These are phyloP conservation scores for Rhynchopsitta pachyrhyncha DNA, from an alignment of 2,113 vertebrate species.

Conservation along the genomic window DNA sequence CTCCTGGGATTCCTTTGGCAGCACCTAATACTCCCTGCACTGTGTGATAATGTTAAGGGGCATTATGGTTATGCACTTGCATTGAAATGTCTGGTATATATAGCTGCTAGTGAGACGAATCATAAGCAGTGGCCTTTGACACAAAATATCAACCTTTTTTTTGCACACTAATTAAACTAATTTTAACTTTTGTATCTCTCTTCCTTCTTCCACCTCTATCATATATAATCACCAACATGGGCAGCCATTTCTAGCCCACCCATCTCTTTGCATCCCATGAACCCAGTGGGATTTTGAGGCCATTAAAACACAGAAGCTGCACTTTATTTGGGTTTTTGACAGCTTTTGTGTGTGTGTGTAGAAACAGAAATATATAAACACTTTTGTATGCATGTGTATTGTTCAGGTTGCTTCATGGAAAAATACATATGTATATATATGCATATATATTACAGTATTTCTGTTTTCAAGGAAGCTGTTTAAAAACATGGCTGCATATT, in stretches of 20 bases:
- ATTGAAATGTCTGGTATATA: not conserved
- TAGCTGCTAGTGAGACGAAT: not conserved
- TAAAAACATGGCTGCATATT: not conserved
- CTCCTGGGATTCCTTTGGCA: not conserved
- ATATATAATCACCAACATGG: not conserved
- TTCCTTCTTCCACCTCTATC: not conserved
- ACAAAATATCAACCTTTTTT: not conserved
- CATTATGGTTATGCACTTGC: not conserved
- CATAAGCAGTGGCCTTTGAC: not conserved
- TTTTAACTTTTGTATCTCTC: not conserved
- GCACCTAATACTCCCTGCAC: not conserved
- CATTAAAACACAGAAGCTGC: not conserved
- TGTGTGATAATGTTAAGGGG: not conserved
- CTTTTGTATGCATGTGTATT: not conserved
- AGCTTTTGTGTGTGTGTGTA: not conserved
- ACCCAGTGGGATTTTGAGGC: not conserved
- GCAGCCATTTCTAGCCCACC: not conserved
- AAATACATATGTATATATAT: not conserved
- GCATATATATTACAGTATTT: not conserved
- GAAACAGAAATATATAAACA: not conserved
- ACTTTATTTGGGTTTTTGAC: not conserved
- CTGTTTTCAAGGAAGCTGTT: not conserved
- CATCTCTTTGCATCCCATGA: not conserved
- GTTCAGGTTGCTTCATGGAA: not conserved
- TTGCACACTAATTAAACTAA: not conserved